Conservation (phyloP, 2,888 invertebrate genomes). For the Hirtodrosophila trivittata region DNA sequence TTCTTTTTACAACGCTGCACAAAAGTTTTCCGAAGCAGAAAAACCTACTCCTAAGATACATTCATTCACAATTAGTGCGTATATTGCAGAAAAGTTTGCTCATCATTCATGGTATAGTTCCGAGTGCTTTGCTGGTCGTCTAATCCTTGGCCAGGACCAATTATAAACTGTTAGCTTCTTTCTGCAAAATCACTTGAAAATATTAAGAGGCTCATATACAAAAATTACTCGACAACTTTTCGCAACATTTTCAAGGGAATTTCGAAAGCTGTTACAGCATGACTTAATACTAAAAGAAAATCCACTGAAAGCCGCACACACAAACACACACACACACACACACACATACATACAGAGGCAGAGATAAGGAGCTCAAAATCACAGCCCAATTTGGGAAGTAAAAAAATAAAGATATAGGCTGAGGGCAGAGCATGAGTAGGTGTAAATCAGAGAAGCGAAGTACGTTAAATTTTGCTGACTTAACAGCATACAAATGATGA, state of each 20-base stretch:
- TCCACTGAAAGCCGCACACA: conserved; percentile 30
- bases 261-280: conserved; percentile 21
- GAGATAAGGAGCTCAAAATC: conserved; percentile 52
- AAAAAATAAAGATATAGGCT: conserved; percentile 5
- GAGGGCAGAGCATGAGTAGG: conserved; percentile 46
- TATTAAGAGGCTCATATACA: conserved; percentile 57
- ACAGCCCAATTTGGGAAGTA: conserved; percentile 54
- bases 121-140: conserved; percentile 2
- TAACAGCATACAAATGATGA: conserved; percentile 79
- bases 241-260: conserved; percentile 4
- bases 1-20: conserved; percentile 2
- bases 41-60: not conserved
- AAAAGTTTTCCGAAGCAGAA: conserved; percentile 7
- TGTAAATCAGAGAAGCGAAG: conserved; percentile 67
- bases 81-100: conserved; percentile 20
- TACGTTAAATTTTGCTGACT: conserved; percentile 77
- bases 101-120: conserved; percentile 2
- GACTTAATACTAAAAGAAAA: conserved; percentile 43
- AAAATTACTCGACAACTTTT: conserved; percentile 53
- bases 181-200: conserved; percentile 67
- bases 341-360: not conserved
- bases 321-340: conserved; percentile 3
- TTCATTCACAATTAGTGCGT: conserved; percentile 16
- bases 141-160: conserved; percentile 15
- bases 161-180: conserved; percentile 52